Evolutionary conservation across 2,797 vertebrate genomes (phyloP).

Genomic region (Falco columbarius): DNA sequence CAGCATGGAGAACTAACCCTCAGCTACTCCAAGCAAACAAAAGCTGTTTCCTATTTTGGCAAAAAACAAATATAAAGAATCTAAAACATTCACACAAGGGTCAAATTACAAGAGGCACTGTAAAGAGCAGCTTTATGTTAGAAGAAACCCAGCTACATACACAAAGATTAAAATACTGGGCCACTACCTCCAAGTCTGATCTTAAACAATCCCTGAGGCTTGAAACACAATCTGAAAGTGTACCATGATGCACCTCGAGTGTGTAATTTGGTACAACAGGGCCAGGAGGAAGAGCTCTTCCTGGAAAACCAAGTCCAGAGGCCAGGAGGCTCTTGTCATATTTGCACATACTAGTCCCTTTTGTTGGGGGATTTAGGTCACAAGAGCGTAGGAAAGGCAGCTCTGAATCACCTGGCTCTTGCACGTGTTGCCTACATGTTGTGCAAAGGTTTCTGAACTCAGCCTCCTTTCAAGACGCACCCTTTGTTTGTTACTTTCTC

Average conservation of each 20-base stretch:
- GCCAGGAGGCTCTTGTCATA: background rate
- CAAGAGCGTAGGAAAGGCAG: background rate
- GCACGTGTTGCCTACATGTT: background rate
- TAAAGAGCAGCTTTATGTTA: background rate
- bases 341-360: constrained; percentile 14
- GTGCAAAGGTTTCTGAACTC: constrained; percentile 47
- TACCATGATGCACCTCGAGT: background rate
- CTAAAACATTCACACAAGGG: background rate
- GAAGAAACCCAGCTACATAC: background rate
- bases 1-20: background rate
- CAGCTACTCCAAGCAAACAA: background rate
- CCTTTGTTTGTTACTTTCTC: constrained; percentile 64
- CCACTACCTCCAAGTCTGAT: background rate
- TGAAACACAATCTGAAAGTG: background rate
- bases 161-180: background rate
- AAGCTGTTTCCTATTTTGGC: background rate
- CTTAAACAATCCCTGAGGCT: background rate
- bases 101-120: background rate
- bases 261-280: background rate
- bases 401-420: constrained; percentile 31
- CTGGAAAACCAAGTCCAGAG: constrained; percentile 48
- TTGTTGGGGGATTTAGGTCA: constrained; percentile 53
- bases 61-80: background rate
- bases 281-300: constrained; percentile 7
- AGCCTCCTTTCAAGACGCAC: constrained; percentile 9